A percentile compares a stretch with the other conserved stretches of the same genome.
Conservation (phyloP, 2,113 vertebrate species). For the Physeter macrocephalus region DNA sequence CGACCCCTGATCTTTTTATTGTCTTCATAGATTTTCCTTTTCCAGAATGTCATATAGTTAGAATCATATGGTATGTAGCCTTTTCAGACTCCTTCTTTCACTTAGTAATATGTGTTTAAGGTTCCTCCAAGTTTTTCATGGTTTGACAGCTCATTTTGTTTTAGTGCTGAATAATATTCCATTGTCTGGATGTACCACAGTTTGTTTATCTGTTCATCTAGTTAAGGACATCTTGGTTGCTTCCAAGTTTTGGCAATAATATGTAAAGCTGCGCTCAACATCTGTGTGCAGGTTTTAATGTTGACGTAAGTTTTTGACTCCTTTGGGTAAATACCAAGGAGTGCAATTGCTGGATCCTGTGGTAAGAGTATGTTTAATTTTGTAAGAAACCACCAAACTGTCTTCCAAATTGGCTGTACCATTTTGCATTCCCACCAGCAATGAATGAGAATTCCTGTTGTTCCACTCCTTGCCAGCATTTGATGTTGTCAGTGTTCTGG, state of each 20-base stretch:
- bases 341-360: not conserved
- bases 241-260: not conserved
- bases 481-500: not conserved
- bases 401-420: not conserved
- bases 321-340: not conserved
- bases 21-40: not conserved
- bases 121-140: not conserved
- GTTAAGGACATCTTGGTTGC: not conserved
- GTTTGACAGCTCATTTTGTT: not conserved
- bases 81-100: not conserved
- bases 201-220: not conserved
- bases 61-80: not conserved
- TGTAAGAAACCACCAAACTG: not conserved
- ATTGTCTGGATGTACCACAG: not conserved
- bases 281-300: not conserved
- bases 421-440: not conserved
- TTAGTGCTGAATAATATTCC: not conserved
- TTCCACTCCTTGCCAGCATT: not conserved
- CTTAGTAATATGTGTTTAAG: not conserved
- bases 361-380: not conserved
- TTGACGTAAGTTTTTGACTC: not conserved
- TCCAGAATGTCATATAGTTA: not conserved
- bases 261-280: not conserved
- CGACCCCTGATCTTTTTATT: not conserved
- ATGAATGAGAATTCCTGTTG: not conserved